Evolutionary conservation across 1,140 invertebrate genomes (phyloP).

Genomic region (Thaumatotibia leucotreta): DNA sequence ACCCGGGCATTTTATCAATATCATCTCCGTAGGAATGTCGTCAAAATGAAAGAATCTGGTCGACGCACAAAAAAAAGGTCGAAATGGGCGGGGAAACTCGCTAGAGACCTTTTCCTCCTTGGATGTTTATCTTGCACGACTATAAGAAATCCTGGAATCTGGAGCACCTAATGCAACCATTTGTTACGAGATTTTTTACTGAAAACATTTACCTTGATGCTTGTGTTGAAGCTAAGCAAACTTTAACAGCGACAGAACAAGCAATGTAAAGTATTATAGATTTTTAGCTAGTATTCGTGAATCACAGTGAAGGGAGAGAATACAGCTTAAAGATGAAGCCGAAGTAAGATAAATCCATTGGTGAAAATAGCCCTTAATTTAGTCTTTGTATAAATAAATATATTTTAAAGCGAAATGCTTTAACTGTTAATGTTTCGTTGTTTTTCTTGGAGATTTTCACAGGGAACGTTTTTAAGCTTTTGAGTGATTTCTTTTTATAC

Average conservation of each 20-base stretch:
- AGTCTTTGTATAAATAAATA: slow-evolving; percentile 23
- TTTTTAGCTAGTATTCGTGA: not conserved
- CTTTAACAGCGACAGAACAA: not conserved
- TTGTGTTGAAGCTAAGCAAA: not conserved
- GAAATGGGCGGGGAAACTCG: slow-evolving; percentile 47
- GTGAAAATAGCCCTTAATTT: slow-evolving; percentile 39
- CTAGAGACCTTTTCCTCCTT: slow-evolving; percentile 42
- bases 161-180: not conserved
- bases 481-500: slow-evolving; percentile 2
- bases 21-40: slow-evolving; percentile 41
- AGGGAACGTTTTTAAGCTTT: slow-evolving; percentile 15
- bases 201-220: not conserved
- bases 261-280: not conserved
- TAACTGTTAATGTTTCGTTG: slow-evolving; percentile 24
- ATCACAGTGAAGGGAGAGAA: slow-evolving; percentile 14
- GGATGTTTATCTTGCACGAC: slow-evolving; percentile 47
- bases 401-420: slow-evolving; percentile 18
- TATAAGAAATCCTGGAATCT: slow-evolving; percentile 29
- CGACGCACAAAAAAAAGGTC: slow-evolving; percentile 46
- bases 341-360: slow-evolving; percentile 44
- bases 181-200: not conserved
- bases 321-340: slow-evolving; percentile 36
- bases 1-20: slow-evolving; percentile 44
- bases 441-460: slow-evolving; percentile 11
- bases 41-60: slow-evolving; percentile 49